Base-by-base conservation (phyloP, 2,797 vertebrate genomes). In the Acrocephalus scirpaceus region DNA sequence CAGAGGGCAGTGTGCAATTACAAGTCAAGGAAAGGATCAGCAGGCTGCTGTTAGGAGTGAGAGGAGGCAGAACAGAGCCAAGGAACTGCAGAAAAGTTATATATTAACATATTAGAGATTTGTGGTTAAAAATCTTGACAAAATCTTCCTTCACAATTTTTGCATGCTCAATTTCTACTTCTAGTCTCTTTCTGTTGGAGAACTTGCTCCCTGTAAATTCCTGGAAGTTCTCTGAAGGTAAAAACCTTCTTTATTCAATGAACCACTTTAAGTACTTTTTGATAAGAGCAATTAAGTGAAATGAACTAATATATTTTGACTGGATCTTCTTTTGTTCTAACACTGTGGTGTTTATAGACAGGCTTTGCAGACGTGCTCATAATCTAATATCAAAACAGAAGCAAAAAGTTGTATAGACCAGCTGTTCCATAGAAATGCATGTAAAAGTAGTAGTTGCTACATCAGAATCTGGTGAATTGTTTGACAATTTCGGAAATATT, bases 1-100 rank as follows among this genome's bases (percentile, higher is more conserved):
- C 61, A 94, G 90, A 93, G 58, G 62, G 47, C 61, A 94, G 56
- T 94, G 90, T 92, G 71, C n/a, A 86, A 57, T 71, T 92, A 40
- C 50, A 88, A 93, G 74, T 42, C 47, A 83, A 71, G 65, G 56
- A 86, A 70, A 54, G 47, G 69, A 61, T 62, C 61, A 93, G 67
- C 86, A 89, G 45, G 36, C 18, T 44, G n/a, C 32, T 91, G 18
- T 67, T 86, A 40, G 32, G 65, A 71, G 65, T 57, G 48, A 72
- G 32, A 74, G 20, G 20, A 84, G 60, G 14, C 20, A 86, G 38
- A 93, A 76, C 4, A 77, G 53, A 77, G 48, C 48, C 78, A 93
- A 89, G 32, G n/a, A 87, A 48, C 47, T 44, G 38, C 48, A 50
- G 34, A 78, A 90, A 95, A 92, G 42, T 7, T 9, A 36, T 58